These are phyloP conservation scores for Sparus aurata DNA, from an alignment of 2,797 vertebrate genomes.

Conservation along the genomic window DNA sequence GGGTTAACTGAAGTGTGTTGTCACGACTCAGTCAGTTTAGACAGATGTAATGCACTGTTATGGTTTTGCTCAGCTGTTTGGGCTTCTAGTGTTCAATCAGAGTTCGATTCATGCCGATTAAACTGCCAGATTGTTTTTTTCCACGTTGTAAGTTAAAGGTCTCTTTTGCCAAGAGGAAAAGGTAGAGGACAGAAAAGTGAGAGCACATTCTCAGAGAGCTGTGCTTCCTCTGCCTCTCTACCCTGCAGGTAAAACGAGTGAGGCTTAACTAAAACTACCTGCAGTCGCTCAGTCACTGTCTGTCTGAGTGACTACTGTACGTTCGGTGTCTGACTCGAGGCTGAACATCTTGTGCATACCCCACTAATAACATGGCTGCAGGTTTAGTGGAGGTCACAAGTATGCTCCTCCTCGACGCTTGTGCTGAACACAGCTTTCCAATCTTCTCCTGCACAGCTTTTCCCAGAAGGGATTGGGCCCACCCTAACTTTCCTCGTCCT, in stretches of 20 bases:
- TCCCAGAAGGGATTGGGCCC: slow-evolving; percentile 85
- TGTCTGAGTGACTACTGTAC: slow-evolving; percentile 48
- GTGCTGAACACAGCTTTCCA: slow-evolving; percentile 74
- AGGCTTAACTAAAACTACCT: slow-evolving; percentile 27
- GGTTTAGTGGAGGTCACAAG: slow-evolving; percentile 70
- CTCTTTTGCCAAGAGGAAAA: slow-evolving; percentile 18
- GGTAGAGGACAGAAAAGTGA: slow-evolving; percentile 13
- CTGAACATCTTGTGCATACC: slow-evolving; percentile 68
- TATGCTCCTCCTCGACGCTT: slow-evolving; percentile 57
- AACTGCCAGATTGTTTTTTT: slow-evolving; percentile 4
- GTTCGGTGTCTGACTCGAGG: slow-evolving; percentile 59
- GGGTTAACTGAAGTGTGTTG: slow-evolving; percentile 64
- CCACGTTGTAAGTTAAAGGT: slow-evolving; percentile 1
- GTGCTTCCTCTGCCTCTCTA: slow-evolving; percentile 21
- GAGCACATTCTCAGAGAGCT: slow-evolving; percentile 23
- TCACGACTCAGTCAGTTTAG: slow-evolving; percentile 43
- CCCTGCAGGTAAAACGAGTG: slow-evolving; percentile 24
- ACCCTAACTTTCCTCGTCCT: slow-evolving; percentile 76
- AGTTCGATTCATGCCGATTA: slow-evolving; percentile 27
- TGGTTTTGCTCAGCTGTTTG: slow-evolving; percentile 56
- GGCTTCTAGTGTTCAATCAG: slow-evolving; percentile 28
- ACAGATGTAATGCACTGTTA: slow-evolving; percentile 39
- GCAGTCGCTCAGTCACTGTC: slow-evolving; percentile 23
- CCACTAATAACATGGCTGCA: slow-evolving; percentile 47
- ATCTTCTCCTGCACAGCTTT: slow-evolving; percentile 82